Conservation (phyloP, 2,113 vertebrate genomes). For the Pseudorasbora parva region DNA sequence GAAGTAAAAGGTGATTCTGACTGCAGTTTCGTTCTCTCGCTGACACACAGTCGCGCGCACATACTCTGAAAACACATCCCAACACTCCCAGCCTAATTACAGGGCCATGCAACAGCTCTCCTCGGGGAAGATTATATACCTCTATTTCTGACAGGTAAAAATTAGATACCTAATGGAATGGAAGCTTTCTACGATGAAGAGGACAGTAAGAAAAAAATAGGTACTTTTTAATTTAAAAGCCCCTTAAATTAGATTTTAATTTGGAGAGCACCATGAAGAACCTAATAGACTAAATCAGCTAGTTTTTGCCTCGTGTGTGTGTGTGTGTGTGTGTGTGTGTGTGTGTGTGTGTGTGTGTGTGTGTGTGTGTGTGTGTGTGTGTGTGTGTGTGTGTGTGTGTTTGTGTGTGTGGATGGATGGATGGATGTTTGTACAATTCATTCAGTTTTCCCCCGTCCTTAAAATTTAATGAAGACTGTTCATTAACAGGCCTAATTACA, state of each 20-base stretch:
- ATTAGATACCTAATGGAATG: slow-evolving; percentile 60
- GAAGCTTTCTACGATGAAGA: slow-evolving; percentile 51
- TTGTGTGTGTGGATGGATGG: not conserved
- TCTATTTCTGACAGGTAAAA: slow-evolving; percentile 62
- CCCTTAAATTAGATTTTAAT: slow-evolving; percentile 61
- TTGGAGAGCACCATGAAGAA: slow-evolving; percentile 50
- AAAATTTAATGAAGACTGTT: slow-evolving; percentile 38
- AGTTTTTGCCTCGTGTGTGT: slow-evolving; percentile 30
- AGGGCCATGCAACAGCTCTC: slow-evolving; percentile 54
- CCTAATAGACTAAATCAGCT: slow-evolving; percentile 49
- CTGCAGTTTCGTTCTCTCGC: slow-evolving; percentile 11
- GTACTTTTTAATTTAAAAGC: slow-evolving; percentile 58
- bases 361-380: not conserved
- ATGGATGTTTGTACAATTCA: slow-evolving; percentile 23
- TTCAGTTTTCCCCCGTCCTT: slow-evolving; percentile 1
- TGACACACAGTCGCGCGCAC: slow-evolving; percentile 12
- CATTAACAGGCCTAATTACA: slow-evolving; percentile 48
- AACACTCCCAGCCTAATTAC: slow-evolving; percentile 57
- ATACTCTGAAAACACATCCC: slow-evolving; percentile 43
- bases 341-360: not conserved
- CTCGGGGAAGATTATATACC: slow-evolving; percentile 57
- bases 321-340: not conserved
- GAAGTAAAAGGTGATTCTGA: slow-evolving; percentile 21
- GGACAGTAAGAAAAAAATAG: slow-evolving; percentile 45
- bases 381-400: not conserved